Conservation (phyloP, 1,140 invertebrate genomes). For the Helicorthomorpha holstii region DNA sequence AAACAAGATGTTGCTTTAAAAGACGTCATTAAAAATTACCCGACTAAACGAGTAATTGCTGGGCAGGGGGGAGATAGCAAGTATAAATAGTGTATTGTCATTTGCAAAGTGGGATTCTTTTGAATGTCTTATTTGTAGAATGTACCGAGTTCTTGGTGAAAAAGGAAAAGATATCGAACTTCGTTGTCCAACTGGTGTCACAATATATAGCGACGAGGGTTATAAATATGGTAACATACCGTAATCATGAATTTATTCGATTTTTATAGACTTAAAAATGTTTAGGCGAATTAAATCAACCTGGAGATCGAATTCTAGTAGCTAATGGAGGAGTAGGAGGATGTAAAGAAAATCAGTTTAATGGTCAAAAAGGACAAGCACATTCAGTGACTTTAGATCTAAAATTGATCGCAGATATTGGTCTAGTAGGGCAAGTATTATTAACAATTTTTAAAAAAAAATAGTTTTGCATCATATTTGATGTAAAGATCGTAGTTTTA, state of each 20-base stretch:
- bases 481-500: not conserved
- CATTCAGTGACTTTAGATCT: slow-evolving; percentile 54
- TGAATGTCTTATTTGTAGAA: not conserved
- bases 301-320: slow-evolving; percentile 42
- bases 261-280: too few relatives aligned
- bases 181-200: not conserved
- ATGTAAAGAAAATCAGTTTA: slow-evolving; percentile 43
- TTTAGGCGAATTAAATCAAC: slow-evolving; percentile 55
- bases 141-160: not conserved
- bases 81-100: slow-evolving; percentile 19
- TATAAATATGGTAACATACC: too few relatives aligned
- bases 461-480: too few relatives aligned
- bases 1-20: slow-evolving; percentile 36
- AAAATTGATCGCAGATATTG: slow-evolving; percentile 77
- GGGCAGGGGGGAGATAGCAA: slow-evolving; percentile 16
- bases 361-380: slow-evolving; percentile 49
- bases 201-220: not conserved
- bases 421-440: slow-evolving; percentile 53
- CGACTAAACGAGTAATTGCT: slow-evolving; percentile 38
- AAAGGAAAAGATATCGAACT: not conserved
- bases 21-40: slow-evolving; percentile 32
- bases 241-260: too few relatives aligned
- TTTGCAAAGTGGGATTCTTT: not conserved
- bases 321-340: slow-evolving; percentile 63
- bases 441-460: not conserved